A percentile compares a stretch with the other conserved stretches of the same genome.
These are phyloP conservation scores for Drosophila mayaguana DNA, from an alignment of 2,888 invertebrate genomes.

Conservation along the genomic window DNA sequence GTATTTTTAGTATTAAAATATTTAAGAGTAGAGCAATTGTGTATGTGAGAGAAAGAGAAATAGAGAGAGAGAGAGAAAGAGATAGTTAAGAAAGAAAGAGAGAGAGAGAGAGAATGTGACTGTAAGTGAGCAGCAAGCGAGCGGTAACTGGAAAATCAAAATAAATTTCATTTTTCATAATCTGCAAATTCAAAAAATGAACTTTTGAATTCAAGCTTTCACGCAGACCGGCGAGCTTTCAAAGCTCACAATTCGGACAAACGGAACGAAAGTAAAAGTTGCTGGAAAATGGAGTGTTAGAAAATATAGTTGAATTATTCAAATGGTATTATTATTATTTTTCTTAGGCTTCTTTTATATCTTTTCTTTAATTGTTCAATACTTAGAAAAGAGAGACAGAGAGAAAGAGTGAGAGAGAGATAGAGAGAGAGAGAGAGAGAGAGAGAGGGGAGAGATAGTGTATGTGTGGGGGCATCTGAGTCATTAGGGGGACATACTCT, in stretches of 20 bases:
- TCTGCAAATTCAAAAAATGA: slow-evolving; percentile 9
- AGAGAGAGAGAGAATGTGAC: slow-evolving; percentile 45
- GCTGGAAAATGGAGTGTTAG: slow-evolving; percentile 42
- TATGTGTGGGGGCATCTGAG: neutral
- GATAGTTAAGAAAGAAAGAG: slow-evolving; percentile 66
- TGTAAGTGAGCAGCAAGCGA: slow-evolving; percentile 49
- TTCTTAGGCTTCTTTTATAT: slow-evolving; percentile 9
- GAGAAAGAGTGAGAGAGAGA: neutral
- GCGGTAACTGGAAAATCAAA: slow-evolving; percentile 22
- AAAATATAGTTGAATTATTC: slow-evolving; percentile 51
- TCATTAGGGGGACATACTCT: slow-evolving; percentile 13
- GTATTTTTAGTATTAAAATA: slow-evolving; percentile 57
- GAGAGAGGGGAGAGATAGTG: neutral
- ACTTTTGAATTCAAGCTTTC: slow-evolving; percentile 15
- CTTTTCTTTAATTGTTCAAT: neutral
- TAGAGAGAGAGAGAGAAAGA: slow-evolving; percentile 61
- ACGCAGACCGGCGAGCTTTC: slow-evolving; percentile 12
- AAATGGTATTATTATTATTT: slow-evolving; percentile 24
- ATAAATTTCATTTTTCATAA: neutral
- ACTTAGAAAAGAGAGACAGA: neutral
- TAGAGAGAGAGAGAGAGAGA: neutral
- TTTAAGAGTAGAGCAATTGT: slow-evolving; percentile 52
- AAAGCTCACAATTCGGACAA: slow-evolving; percentile 24
- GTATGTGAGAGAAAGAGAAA: slow-evolving; percentile 50
- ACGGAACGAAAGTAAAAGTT: slow-evolving; percentile 10